Base-by-base conservation (phyloP, 2,797 vertebrate genomes). In the Clarias fuscus region DNA sequence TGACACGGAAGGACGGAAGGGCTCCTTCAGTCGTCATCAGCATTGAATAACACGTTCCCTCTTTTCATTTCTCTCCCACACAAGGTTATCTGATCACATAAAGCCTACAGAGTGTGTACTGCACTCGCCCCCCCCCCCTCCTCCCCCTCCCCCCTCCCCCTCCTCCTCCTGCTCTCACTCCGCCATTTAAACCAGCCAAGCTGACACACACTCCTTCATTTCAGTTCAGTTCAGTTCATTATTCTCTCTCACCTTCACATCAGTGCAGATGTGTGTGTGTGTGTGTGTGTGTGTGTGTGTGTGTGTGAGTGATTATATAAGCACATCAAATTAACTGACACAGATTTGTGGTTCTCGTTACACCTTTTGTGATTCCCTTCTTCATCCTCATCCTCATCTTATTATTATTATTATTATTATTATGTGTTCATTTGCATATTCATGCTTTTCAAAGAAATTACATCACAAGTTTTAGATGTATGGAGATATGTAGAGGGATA, bases 211-310 rank as follows among this genome's bases (percentile, higher is more conserved):
- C 7, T 33, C 30, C 30, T 27, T 37, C 40, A 59, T 70, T 73
- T 53, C 1, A 76, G 33, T 75, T 56, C 24, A 58, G 4, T 75
- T 53, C 72, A 53, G 17, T 73, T 73, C 11, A n/a, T 24, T 58
- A 75, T 77, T 30, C n/a, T 56, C 30, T 30, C 48, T 58, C 75
- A 53, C 43, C n/a, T 73, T 24, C 71, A 48, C 40, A 7, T 71
- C 37, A 71, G 37, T 20, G 68, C 70, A 71, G 70, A 22, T 48
- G 40, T 48, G 30, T 27, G n/a, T 72, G 37, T 72, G 37, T 43
- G 24, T 27, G 40, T 72, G 70, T 72, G 70, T 72, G 70, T 71
- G 68, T 71, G 68, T 71, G 68, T 72, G 70, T 73, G 71, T 48
- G 43, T 27, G 43, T 53, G 72, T 14, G 24, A 6, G 72, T n/a